Evolutionary conservation across 2,888 invertebrate species (phyloP), one percentile per base, ranked within the genome.

Genomic region (Trachelus troglodyta): DNA sequence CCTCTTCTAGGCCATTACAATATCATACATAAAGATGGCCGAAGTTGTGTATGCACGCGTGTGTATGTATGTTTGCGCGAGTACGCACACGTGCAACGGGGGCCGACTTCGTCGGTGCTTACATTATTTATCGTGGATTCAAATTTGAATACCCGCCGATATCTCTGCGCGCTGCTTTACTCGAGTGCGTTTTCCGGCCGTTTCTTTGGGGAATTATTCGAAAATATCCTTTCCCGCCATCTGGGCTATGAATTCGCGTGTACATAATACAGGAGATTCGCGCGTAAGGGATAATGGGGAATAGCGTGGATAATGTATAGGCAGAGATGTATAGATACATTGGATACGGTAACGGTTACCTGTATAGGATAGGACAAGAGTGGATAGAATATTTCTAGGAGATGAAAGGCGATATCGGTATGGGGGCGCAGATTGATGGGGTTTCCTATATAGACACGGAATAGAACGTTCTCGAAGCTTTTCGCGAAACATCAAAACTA

Each of bases 401-500:
- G 23, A 23, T 56, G 56, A 23, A 56, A 56, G 56, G 23, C 23
- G 56, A 56, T 56, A 23, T 23, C 56, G 56, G 56, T 23, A 56
- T 23, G 56, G 56, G 56, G 23, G 9, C 23, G 56, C 56, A 56
- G 56, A 56, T 56, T 56, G 56, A 56, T 56, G 56, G 56, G 75
- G 76, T 76, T 75, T 76, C 76, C 40, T 69, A 69, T 78, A 75
- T 78, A 23, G 56, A 15, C 23, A 9, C 23, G 23, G 56, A 56
- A 56, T 56, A 56, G 56, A 56, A 56, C 23, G 23, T 56, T 56
- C 56, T 56, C 9, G 56, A 80, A 83, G 85, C 85, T 85, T 85
- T 84, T 81, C 79, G 74, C 81, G 83, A 83, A 86, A 86, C 85
- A 85, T 83, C 84, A 83, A 82, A 80, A 82, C 79, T 56, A 15